Base-by-base conservation (phyloP, 2,797 vertebrate genomes). In the Bradypus variegatus region DNA sequence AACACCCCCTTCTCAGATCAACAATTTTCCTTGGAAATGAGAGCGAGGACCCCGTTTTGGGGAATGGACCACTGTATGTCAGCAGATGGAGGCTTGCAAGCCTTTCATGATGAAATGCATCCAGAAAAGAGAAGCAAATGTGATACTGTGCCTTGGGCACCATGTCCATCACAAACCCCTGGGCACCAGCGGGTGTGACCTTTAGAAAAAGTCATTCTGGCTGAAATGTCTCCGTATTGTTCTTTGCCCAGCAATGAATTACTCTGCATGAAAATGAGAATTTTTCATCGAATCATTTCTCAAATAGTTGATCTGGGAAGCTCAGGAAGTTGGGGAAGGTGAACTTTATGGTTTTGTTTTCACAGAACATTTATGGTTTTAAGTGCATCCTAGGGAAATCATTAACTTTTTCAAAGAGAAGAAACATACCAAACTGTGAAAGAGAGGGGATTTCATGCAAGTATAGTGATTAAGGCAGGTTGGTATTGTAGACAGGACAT, bases 141-240 rank as follows among this genome's bases (percentile, higher is more conserved):
- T 41, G 55, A 90, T 50, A 23, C 15, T 48, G 25, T 27, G 31
- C 93, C 88, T 73, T 62, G 31, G 83, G 79, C 73, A 78, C 45
- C 4, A 0, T 80, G 89, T 89, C 69, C 50, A 60, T 91, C 93
- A 88, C 79, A 93, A 81, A 88, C 21, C 86, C 84, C 79, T 64
- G n/a, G 78, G 81, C 48, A 38, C 55, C 3, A 0, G 45, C 2
- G 1, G 27, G 36, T 16, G 11, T 86, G 90, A 93, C 90, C 93
- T 94, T 96, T 87, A 70, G 53, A 76, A 91, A 94, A 91, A 93
- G 91, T 85, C 93, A 89, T 33, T 38, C 13, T 27, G 78, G 70
- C 80, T 83, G 93, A 93, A 87, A 93, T 81, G 89, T 55, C 79
- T 89, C 81, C 76, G 33, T 85, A 79, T 86, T 94, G 85, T 93